Percentiles rank a stretch among this genome's conserved stretches.
phyloP scores from a whole-genome alignment of 2,113 vertebrate species.

The Fregata magnificens region DNA sequence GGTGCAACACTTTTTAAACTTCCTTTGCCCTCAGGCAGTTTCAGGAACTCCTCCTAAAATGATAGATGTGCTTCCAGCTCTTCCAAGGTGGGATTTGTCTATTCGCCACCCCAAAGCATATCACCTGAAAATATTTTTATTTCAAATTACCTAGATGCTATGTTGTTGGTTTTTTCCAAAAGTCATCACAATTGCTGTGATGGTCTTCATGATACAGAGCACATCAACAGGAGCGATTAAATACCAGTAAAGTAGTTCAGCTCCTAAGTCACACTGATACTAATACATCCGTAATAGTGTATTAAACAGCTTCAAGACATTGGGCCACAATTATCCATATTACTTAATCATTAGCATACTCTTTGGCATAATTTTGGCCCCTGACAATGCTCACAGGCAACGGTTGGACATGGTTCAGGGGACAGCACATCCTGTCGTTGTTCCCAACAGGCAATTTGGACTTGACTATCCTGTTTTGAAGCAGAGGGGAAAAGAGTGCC shows the following conservation, averaged over 20 bases:
- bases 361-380: background rate
- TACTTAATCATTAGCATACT: background rate
- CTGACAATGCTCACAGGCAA: background rate
- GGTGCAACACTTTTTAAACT: background rate
- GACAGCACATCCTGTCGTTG: background rate
- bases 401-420: background rate
- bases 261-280: background rate
- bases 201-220: background rate
- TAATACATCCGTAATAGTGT: too few relatives aligned
- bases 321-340: background rate
- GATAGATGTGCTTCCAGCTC: background rate
- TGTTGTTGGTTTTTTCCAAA: background rate
- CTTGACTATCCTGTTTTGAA: background rate
- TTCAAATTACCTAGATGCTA: background rate
- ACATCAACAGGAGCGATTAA: background rate
- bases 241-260: background rate
- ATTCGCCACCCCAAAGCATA: background rate
- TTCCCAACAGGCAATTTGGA: background rate
- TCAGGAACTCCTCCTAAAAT: background rate
- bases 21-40: background rate
- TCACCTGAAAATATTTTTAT: background rate
- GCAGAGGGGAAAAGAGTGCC: background rate
- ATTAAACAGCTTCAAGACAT: background rate
- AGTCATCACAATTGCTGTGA: background rate
- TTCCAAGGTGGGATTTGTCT: background rate